Percentiles rank a stretch among this genome's conserved stretches.
These are phyloP conservation scores for Dusona sp. DNA, from an alignment of 2,888 invertebrate genomes.

Conservation along the genomic window DNA sequence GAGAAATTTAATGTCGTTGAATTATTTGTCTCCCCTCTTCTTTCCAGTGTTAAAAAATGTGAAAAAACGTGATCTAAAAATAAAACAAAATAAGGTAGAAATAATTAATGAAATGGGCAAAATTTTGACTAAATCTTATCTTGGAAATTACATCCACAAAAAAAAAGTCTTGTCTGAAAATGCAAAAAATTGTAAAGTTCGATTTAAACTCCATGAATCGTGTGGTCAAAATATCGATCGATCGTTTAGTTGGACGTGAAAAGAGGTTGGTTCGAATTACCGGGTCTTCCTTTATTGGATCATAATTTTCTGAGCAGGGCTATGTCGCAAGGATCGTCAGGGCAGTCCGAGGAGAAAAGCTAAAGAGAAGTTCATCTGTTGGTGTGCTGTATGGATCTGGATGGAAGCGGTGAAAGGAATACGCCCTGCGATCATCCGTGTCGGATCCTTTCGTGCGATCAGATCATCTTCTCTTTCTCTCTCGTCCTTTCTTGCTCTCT, in stretches of 20 bases:
- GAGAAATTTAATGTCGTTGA: neutral
- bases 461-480: conserved; percentile 46
- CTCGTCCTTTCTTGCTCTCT: conserved; percentile 22
- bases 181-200: neutral
- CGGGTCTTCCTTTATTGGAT: conserved; percentile 21
- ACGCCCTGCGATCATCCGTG: conserved; percentile 81
- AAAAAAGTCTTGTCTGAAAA: neutral
- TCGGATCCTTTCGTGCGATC: conserved; percentile 73
- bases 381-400: conserved; percentile 42
- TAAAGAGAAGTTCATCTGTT: conserved; percentile 61
- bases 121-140: neutral
- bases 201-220: neutral
- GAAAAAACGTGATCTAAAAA: too few species aligned
- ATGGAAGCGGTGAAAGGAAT: conserved; percentile 80
- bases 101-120: neutral
- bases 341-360: conserved; percentile 62
- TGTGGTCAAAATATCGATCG: neutral
- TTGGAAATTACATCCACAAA: neutral
- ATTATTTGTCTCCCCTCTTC: neutral
- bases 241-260: neutral
- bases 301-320: conserved; percentile 30
- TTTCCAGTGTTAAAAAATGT: neutral
- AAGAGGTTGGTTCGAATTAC: conserved; percentile 3
- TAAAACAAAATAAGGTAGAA: neutral
- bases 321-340: conserved; percentile 74